Percentiles rank a stretch among this genome's conserved stretches.
phyloP scores from a whole-genome alignment of 2,113 vertebrate genomes.

The Odocoileus hemionus region DNA sequence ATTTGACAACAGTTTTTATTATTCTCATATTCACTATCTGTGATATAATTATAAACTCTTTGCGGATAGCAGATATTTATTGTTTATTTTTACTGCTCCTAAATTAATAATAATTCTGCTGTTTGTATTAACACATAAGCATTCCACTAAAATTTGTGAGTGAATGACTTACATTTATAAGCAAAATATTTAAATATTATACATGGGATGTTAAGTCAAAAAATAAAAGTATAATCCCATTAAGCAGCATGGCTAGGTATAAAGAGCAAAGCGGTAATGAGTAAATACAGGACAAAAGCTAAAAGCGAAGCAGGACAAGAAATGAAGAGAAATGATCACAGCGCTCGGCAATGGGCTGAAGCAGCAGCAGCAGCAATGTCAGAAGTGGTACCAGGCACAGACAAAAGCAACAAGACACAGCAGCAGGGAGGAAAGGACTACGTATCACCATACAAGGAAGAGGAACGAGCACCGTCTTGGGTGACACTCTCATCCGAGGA shows the following conservation, averaged over 20 bases:
- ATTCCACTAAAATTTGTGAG: background rate
- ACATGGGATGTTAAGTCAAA: background rate
- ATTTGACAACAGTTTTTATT: background rate
- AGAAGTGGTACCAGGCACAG: background rate
- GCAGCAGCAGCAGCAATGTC: background rate
- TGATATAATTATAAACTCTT: background rate
- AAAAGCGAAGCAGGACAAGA: background rate
- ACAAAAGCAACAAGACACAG: background rate
- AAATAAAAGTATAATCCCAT: background rate
- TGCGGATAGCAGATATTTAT: background rate
- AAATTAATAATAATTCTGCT: background rate
- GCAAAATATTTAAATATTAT: background rate
- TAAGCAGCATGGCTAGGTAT: background rate
- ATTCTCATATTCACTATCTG: background rate
- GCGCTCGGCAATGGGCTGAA: background rate
- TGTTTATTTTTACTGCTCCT: background rate
- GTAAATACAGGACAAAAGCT: background rate
- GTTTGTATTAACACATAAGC: background rate
- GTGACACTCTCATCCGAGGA: background rate
- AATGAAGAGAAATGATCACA: background rate
- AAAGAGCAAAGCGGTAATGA: background rate
- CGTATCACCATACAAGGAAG: background rate
- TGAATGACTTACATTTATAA: background rate
- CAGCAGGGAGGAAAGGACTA: background rate
- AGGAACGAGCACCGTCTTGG: background rate